phyloP scores from a whole-genome alignment of 1,140 invertebrate genomes.

The Rhyacophila brunnea region DNA sequence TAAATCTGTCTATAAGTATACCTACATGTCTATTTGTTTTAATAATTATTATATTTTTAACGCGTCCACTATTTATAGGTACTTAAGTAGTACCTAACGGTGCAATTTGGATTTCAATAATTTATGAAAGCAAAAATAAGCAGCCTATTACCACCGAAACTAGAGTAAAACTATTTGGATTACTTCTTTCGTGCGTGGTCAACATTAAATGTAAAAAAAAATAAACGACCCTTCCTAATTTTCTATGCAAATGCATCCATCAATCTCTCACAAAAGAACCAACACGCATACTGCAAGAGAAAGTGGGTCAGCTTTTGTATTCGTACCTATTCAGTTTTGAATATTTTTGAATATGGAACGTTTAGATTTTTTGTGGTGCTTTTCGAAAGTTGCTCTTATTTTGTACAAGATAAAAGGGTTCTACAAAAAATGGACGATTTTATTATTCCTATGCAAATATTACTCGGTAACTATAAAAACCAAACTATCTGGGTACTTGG shows the following conservation, averaged over 20 bases:
- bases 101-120: not conserved
- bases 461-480: too few relatives aligned
- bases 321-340: constrained; percentile 20
- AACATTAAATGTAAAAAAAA: not conserved
- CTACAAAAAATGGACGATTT: constrained; percentile 11
- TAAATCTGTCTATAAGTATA: too few relatives aligned
- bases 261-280: constrained; percentile 23
- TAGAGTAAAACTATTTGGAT: not conserved
- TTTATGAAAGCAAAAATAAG: not conserved
- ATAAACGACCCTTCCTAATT: constrained; percentile 11
- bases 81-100: too few relatives aligned
- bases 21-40: too few relatives aligned
- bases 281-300: constrained; percentile 18
- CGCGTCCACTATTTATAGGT: too few relatives aligned
- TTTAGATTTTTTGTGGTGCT: constrained; percentile 12
- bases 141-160: not conserved
- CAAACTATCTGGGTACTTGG: too few relatives aligned
- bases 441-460: too few relatives aligned
- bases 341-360: constrained; percentile 30
- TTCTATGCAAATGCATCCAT: constrained; percentile 22
- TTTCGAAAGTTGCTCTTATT: constrained; percentile 25
- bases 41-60: too few relatives aligned
- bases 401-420: constrained; percentile 17
- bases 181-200: not conserved
- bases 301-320: constrained; percentile 33